phyloP scores from a whole-genome alignment of 2,113 vertebrate species.

The Amphiprion ocellaris region DNA sequence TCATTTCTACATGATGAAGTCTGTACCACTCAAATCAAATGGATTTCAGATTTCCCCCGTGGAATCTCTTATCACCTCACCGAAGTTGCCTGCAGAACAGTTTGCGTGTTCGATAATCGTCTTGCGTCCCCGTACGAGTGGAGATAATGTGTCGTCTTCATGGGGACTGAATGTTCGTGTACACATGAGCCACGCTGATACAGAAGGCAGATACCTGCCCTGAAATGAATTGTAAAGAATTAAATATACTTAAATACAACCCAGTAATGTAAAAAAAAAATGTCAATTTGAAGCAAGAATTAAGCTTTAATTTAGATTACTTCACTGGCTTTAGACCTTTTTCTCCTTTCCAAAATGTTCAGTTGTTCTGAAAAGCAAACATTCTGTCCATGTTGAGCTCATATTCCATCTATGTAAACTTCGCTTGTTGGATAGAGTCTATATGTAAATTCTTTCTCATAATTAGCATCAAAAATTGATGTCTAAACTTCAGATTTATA shows the following conservation, averaged over 20 bases:
- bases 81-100: slow-evolving; percentile 39
- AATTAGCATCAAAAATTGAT: neutral
- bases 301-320: neutral
- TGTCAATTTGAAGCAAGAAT: neutral
- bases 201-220: neutral
- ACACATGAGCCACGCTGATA: neutral
- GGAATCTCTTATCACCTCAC: slow-evolving; percentile 17
- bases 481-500: neutral
- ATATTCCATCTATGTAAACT: neutral
- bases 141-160: slow-evolving; percentile 40
- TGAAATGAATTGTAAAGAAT: neutral
- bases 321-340: neutral
- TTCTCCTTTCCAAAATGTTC: neutral
- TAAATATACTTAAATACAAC: neutral
- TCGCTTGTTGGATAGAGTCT: no score
- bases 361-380: neutral
- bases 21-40: slow-evolving; percentile 21
- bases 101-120: slow-evolving; percentile 45
- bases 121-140: slow-evolving; percentile 16
- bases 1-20: slow-evolving; percentile 7
- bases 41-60: slow-evolving; percentile 54
- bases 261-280: neutral
- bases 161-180: neutral
- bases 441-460: no score
- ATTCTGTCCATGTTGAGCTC: neutral